phyloP scores from a whole-genome alignment of 2,797 vertebrate species.

The Sebastes reedi region DNA sequence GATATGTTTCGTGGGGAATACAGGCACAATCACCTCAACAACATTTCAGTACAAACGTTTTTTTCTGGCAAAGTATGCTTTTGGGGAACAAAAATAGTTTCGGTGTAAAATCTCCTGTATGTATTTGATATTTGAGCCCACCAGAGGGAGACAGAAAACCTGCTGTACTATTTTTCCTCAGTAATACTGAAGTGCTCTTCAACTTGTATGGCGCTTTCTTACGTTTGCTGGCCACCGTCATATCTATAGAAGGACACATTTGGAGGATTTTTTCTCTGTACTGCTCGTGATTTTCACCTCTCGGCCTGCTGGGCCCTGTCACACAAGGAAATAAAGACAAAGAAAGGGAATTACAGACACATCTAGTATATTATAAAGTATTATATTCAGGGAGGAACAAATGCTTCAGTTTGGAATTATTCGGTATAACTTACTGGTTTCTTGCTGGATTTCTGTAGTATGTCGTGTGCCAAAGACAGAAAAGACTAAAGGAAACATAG shows the following conservation, averaged over 20 bases:
- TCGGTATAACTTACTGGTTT: conserved; percentile 75
- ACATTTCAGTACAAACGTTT: not conserved
- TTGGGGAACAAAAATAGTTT: not conserved
- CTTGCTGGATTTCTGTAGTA: conserved; percentile 86
- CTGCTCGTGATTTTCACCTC: conserved; percentile 83
- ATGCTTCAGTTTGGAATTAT: not conserved
- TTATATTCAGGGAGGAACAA: not conserved
- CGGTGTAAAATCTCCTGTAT: conserved; percentile 17
- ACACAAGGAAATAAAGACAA: conserved; percentile 7
- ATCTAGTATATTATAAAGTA: not conserved
- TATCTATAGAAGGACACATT: conserved; percentile 81
- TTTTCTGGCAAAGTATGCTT: not conserved
- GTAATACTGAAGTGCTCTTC: conserved; percentile 37
- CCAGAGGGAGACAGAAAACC: conserved; percentile 62
- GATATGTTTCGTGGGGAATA: conserved; percentile 5
- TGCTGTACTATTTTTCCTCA: not conserved
- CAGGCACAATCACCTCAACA: not conserved
- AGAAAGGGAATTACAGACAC: not conserved
- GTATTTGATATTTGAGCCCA: conserved; percentile 30
- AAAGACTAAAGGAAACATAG: conserved; percentile 82
- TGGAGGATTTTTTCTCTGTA: conserved; percentile 81
- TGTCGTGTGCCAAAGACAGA: conserved; percentile 88
- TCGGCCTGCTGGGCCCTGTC: conserved; percentile 72
- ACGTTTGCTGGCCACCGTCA: not conserved
- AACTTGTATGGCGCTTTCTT: not conserved